Conservation (phyloP, 1,140 invertebrate species). For the Heterodera carotae region DNA sequence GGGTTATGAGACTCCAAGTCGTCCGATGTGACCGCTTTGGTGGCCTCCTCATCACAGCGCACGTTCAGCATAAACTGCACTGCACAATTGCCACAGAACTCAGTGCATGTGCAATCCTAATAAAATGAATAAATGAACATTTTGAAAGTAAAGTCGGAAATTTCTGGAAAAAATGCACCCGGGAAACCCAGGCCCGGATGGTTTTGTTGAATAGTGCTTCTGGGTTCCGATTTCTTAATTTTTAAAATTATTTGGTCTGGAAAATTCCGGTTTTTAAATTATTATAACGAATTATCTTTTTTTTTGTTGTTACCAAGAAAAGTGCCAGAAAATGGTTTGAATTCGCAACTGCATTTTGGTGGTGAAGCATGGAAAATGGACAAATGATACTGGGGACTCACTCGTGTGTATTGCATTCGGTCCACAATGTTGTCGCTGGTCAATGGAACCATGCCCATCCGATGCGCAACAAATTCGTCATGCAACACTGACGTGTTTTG, state of each 20-base stretch:
- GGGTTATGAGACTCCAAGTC: conserved; percentile 88
- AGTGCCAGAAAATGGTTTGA: conserved; percentile 31
- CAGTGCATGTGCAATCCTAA: conserved; percentile 81
- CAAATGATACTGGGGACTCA: too few species aligned
- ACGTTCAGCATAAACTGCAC: conserved; percentile 97
- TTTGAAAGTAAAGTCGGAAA: too few species aligned
- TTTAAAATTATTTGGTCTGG: too few species aligned
- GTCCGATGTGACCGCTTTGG: conserved; percentile 90
- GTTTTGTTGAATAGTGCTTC: too few species aligned
- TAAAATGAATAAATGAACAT: conserved; percentile 22
- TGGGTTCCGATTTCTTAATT: too few species aligned
- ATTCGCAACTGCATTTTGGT: too few species aligned
- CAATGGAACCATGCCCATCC: conserved; percentile 89
- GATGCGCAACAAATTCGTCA: conserved; percentile 96
- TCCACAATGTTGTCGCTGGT: conserved; percentile 81
- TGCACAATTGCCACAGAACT: conserved; percentile 95
- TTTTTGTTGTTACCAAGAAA: too few species aligned
- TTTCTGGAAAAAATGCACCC: too few species aligned
- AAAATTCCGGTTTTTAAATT: too few species aligned
- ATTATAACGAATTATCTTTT: too few species aligned
- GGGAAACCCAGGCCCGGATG: too few species aligned
- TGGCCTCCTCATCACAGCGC: conserved; percentile 88
- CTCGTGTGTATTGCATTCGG: conserved; percentile 77
- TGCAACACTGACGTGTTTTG: conserved; percentile 95
- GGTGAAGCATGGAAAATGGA: too few species aligned